These are phyloP conservation scores for Triplophysa yarkandensis DNA, from an alignment of 2,797 vertebrate genomes.

Conservation along the genomic window DNA sequence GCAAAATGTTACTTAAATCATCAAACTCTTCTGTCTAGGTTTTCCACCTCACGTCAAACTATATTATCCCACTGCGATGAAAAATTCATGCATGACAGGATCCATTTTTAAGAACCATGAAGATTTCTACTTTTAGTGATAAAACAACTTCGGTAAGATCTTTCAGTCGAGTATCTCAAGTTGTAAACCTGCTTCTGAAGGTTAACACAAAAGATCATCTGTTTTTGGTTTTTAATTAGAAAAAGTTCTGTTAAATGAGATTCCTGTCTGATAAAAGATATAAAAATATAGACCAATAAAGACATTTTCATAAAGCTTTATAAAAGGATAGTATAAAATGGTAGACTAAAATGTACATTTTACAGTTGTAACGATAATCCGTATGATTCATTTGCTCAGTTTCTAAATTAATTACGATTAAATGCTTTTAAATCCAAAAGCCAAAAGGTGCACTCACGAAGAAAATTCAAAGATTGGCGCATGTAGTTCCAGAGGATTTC, in stretches of 20 bases:
- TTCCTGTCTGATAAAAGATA: not conserved
- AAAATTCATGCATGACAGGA: not conserved
- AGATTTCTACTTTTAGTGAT: constrained; percentile 6
- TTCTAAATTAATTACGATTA: too few species aligned
- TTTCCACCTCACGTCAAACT: not conserved
- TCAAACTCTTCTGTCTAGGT: not conserved
- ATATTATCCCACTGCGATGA: not conserved
- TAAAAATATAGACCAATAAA: too few species aligned
- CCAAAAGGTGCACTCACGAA: too few species aligned
- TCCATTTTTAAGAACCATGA: constrained; percentile 23
- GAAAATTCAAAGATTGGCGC: too few species aligned
- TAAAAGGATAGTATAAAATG: too few species aligned
- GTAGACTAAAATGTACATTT: too few species aligned
- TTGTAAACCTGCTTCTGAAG: constrained; percentile 1
- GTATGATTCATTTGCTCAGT: too few species aligned
- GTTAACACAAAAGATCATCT: not conserved
- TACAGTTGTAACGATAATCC: too few species aligned
- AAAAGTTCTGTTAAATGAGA: constrained; percentile 11
- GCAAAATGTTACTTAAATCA: constrained; percentile 20
- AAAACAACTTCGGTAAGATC: constrained; percentile 8
- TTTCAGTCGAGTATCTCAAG: not conserved
- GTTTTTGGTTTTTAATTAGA: constrained; percentile 23
- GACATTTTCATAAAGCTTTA: too few species aligned
- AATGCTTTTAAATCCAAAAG: too few species aligned
- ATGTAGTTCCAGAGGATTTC: too few species aligned